Percentiles rank a stretch among this genome's conserved stretches.
phyloP scores from a whole-genome alignment of 2,888 invertebrate genomes.

The Lasioglossum oenotherae region DNA sequence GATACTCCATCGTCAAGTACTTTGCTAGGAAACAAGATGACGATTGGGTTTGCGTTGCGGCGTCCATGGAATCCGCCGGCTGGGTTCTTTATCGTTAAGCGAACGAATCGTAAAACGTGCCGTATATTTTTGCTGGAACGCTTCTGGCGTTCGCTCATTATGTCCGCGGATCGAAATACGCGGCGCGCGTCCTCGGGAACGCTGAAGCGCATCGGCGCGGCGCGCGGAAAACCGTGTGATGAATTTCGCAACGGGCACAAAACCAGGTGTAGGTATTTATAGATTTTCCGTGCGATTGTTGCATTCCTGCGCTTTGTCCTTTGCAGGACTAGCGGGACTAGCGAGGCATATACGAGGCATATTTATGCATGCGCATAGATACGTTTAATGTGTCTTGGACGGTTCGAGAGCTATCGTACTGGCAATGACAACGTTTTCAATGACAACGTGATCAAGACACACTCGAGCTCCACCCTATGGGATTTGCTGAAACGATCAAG shows the following conservation, averaged over 20 bases:
- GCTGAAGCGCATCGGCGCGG: neutral
- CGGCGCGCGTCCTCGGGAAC: neutral
- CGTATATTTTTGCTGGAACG: constrained; percentile 10
- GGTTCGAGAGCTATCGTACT: neutral
- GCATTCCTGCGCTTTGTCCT: constrained; percentile 48
- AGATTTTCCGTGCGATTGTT: constrained; percentile 48
- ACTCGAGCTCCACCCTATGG: no score
- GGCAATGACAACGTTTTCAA: neutral
- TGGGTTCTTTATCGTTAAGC: constrained; percentile 12
- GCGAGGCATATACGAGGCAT: no score
- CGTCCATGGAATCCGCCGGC: neutral
- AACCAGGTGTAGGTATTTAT: constrained; percentile 39
- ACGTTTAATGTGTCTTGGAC: constrained; percentile 5
- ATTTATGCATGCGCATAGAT: constrained; percentile 34
- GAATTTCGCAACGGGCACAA: neutral
- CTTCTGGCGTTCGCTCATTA: constrained; percentile 6
- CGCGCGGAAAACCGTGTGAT: neutral
- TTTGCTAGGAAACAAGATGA: neutral
- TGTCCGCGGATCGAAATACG: constrained; percentile 21
- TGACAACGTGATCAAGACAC: neutral
- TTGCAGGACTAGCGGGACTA: constrained; percentile 25
- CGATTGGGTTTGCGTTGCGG: neutral
- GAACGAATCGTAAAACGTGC: constrained; percentile 15
- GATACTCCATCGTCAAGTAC: no score
- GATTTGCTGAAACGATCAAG: no score